phyloP scores from a whole-genome alignment of 2,797 vertebrate species.

The Spinus pinus region DNA sequence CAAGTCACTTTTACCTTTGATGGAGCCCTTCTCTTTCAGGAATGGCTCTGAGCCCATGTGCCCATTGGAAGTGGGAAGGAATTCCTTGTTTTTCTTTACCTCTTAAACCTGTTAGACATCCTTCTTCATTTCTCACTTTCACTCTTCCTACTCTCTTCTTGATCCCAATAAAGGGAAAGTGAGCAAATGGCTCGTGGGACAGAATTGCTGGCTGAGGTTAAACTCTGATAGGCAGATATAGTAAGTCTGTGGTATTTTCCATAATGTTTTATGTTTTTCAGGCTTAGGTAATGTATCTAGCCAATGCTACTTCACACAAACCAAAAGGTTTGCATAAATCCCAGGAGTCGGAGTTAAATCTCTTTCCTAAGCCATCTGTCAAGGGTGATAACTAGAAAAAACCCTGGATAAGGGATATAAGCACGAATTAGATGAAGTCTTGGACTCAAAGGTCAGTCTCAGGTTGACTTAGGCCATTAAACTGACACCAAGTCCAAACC shows the following conservation, averaged over 20 bases:
- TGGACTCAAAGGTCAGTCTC: not conserved
- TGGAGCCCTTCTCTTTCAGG: accelerated
- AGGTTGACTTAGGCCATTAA: not conserved
- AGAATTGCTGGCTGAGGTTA: not conserved
- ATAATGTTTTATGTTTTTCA: not conserved
- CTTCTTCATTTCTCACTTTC: not conserved
- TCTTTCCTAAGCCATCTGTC: not conserved
- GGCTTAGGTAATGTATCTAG: not conserved
- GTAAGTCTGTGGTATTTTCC: not conserved
- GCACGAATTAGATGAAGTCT: not conserved
- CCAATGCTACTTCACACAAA: not conserved
- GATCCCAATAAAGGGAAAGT: accelerated
- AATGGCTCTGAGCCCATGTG: not conserved
- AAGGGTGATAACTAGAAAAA: not conserved
- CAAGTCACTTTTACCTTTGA: not conserved
- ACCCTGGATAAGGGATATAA: not conserved
- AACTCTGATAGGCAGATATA: not conserved
- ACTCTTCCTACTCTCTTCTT: not conserved
- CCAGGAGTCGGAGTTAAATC: not conserved
- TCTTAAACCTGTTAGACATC: not conserved
- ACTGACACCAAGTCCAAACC: not conserved
- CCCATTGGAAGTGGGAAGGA: not conserved
- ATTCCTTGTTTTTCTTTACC: not conserved
- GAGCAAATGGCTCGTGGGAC: not conserved
- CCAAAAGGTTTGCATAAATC: not conserved